Evolutionary conservation across 1,140 invertebrate genomes (phyloP), one percentile per base, ranked within the genome.

Genomic region (Nasonia vitripennis): DNA sequence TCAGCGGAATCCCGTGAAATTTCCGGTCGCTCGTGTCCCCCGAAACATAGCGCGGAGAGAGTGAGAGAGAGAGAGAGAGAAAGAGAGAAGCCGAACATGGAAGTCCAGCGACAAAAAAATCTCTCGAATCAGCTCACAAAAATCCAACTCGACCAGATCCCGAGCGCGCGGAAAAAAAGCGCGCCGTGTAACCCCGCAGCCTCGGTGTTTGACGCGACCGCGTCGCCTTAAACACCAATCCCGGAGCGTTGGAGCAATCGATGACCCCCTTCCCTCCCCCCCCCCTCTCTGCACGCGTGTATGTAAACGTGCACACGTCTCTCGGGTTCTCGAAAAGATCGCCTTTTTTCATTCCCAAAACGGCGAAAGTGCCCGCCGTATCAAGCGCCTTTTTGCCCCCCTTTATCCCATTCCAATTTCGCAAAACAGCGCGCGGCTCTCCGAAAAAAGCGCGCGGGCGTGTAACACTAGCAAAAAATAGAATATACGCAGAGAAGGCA

Each of bases 371-470:
- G 14, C 62, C 34, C 17, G 14, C 14, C 17, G 62, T 67, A 67
- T 67, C 68, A 6, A 20, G 68, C 31, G 68, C 68, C 5, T 71
- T 34, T 62, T 62, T 62, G 20, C 27, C 27, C 27, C 27, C 6
- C 55, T 62, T 20, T 62, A n/a, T 11, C 68, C 11, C 68, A 10
- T 34, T 31, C 23, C 68, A 71, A 71, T 71, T 71, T 71, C 68
- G 68, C 68, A 71, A 71, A 71, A 71, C 31, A 71, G 68, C 67
- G 68, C 68, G 68, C 23, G 27, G 68, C 23, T 71, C 23, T 71
- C 23, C 27, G 68, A 31, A 71, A 71, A 31, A 71, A 34, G 31
- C 31, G 68, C 9, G 27, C 27, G 68, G 11, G 31, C 68, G 74
- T 41, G 37, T 45, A 41, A 14, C 70, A 10, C 0, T 73, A 4